Conservation (phyloP, 1,140 invertebrate genomes). For the Homarus americanus region DNA sequence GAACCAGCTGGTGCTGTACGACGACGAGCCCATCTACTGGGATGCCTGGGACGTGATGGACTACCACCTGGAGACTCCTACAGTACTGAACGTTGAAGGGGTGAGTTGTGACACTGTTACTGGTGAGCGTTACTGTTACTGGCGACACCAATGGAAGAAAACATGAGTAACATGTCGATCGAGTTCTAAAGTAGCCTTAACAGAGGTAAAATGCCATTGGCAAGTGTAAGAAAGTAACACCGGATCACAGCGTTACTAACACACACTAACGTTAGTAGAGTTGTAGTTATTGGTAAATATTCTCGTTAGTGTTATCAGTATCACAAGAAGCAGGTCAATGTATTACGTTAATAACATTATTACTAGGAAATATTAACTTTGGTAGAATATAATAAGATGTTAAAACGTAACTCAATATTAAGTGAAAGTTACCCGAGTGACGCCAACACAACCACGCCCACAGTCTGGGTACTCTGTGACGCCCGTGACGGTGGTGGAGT, state of each 20-base stretch:
- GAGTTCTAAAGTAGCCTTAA: too few species aligned
- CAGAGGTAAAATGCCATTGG: too few species aligned
- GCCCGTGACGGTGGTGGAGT: conserved; percentile 9
- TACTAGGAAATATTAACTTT: background rate
- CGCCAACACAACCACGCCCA: background rate
- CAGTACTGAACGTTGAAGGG: conserved; percentile 68
- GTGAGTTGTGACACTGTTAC: background rate
- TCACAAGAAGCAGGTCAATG: too few species aligned
- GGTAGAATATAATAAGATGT: background rate
- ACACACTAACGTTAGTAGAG: too few species aligned
- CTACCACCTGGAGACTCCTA: conserved; percentile 81
- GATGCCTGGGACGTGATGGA: conserved; percentile 83
- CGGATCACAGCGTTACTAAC: too few species aligned
- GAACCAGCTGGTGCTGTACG: conserved; percentile 78
- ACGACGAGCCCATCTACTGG: conserved; percentile 82
- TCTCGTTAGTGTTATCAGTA: too few species aligned
- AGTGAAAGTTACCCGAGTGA: background rate
- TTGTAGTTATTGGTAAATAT: too few species aligned
- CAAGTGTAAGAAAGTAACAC: too few species aligned
- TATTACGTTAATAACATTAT: background rate
- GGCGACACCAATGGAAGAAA: too few species aligned
- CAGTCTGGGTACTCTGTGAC: background rate
- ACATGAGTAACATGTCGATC: too few species aligned
- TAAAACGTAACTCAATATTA: background rate
- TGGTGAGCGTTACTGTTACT: too few species aligned